These are phyloP conservation scores for Pseudocheirus occidentalis DNA, from an alignment of 2,797 vertebrate species.

Conservation along the genomic window DNA sequence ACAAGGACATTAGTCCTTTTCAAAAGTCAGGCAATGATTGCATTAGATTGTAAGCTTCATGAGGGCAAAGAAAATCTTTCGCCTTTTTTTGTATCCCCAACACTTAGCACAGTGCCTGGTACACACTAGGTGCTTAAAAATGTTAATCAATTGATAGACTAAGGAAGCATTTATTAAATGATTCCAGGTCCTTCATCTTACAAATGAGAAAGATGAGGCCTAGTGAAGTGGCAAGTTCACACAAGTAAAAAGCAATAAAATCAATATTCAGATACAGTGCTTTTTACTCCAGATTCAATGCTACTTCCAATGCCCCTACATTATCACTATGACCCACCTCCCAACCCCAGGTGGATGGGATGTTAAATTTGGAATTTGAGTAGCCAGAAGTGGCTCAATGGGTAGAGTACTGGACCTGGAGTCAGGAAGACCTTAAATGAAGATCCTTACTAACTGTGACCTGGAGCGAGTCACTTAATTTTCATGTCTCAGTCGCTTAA, in stretches of 20 bases:
- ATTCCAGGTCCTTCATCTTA: background rate
- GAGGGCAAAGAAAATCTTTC: background rate
- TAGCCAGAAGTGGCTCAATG: background rate
- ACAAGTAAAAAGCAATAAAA: background rate
- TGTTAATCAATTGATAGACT: background rate
- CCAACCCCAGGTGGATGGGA: background rate
- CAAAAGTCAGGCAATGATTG: background rate
- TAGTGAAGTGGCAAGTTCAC: background rate
- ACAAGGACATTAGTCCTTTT: background rate
- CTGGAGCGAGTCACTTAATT: background rate
- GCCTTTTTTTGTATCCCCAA: background rate
- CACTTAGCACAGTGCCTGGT: background rate
- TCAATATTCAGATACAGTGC: background rate
- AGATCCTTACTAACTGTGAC: background rate
- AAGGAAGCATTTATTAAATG: background rate
- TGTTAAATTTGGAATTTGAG: background rate
- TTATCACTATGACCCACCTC: background rate
- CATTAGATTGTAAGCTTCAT: background rate
- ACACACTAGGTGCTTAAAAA: background rate
- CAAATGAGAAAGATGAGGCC: background rate
- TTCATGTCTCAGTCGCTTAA: background rate
- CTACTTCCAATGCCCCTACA: background rate
- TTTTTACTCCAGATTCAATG: background rate
- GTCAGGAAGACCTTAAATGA: background rate
- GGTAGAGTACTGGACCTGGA: background rate